Percentiles rank a stretch among this genome's conserved stretches.
These are phyloP conservation scores for Tiphia femorata DNA, from an alignment of 2,888 invertebrate species.

Conservation along the genomic window DNA sequence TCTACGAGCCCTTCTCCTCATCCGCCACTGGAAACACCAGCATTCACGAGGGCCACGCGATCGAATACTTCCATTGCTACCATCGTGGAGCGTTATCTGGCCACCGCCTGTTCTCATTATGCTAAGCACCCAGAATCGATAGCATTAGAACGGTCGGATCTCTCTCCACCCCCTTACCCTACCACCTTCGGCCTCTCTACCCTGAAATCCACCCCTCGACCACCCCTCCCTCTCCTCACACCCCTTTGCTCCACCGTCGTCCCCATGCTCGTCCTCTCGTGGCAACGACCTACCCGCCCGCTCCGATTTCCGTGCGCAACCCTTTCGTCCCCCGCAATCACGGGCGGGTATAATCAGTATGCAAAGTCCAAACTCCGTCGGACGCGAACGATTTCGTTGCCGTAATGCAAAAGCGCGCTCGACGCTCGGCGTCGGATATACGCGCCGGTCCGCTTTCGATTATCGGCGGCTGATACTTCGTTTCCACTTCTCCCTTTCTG, in stretches of 20 bases:
- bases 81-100: slow-evolving; percentile 42
- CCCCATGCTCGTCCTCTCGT: slow-evolving; percentile 10
- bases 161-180: slow-evolving; percentile 27
- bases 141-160: slow-evolving; percentile 55
- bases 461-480: slow-evolving; percentile 8
- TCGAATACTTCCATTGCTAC: slow-evolving; percentile 24
- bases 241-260: slow-evolving; percentile 14
- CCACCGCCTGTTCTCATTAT: slow-evolving; percentile 60
- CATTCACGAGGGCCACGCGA: slow-evolving; percentile 14
- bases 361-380: slow-evolving; percentile 46
- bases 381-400: slow-evolving; percentile 38
- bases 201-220: too few relatives aligned
- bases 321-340: slow-evolving; percentile 52
- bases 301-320: slow-evolving; percentile 47
- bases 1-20: too few relatives aligned
- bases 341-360: slow-evolving; percentile 53
- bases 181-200: slow-evolving; percentile 3
- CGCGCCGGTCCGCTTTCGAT: slow-evolving; percentile 24
- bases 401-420: slow-evolving; percentile 12
- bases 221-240: slow-evolving; percentile 11
- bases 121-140: slow-evolving; percentile 65
- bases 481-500: too few relatives aligned
- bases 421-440: not conserved
- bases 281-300: slow-evolving; percentile 43
- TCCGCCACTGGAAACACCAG: slow-evolving; percentile 9